These are phyloP conservation scores for Lepidurus packardi DNA, from an alignment of 1,140 invertebrate genomes.

Conservation along the genomic window DNA sequence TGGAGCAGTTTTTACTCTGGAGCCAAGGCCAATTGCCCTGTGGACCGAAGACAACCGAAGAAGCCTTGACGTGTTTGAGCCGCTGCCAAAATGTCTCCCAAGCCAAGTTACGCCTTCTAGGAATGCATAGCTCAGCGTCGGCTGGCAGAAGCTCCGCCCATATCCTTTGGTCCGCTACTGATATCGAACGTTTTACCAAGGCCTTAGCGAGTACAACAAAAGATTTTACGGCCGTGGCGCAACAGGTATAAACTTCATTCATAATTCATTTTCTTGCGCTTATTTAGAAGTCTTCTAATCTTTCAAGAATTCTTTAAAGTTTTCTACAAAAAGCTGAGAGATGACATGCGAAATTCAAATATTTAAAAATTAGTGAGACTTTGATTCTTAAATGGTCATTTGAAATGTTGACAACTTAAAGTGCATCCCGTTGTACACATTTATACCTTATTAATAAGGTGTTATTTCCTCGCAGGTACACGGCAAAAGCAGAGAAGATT, in stretches of 20 bases:
- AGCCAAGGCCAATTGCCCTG: conserved; percentile 16
- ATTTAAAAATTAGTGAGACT: too few relatives aligned
- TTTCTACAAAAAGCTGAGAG: too few relatives aligned
- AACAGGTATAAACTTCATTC: neutral
- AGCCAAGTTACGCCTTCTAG: conserved; percentile 11
- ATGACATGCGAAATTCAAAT: too few relatives aligned
- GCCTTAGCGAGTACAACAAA: conserved; percentile 7
- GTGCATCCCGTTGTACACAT: neutral
- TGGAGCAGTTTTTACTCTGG: conserved; percentile 18
- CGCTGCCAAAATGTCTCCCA: conserved; percentile 9
- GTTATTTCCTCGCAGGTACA: neutral
- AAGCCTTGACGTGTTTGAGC: conserved; percentile 18
- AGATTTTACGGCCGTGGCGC: conserved; percentile 7
- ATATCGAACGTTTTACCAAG: neutral
- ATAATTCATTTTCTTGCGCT: too few relatives aligned
- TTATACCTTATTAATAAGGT: neutral
- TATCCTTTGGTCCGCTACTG: neutral
- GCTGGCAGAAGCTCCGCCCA: neutral
- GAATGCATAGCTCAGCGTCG: neutral
- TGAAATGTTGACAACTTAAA: neutral
- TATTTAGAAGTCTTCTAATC: too few relatives aligned
- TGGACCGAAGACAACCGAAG: conserved; percentile 14
- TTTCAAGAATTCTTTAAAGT: too few relatives aligned
- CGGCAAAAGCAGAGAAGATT: conserved; percentile 15
- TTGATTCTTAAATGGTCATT: too few relatives aligned